These are phyloP conservation scores for Heliconius nattereri DNA, from an alignment of 1,140 invertebrate species.

Conservation along the genomic window DNA sequence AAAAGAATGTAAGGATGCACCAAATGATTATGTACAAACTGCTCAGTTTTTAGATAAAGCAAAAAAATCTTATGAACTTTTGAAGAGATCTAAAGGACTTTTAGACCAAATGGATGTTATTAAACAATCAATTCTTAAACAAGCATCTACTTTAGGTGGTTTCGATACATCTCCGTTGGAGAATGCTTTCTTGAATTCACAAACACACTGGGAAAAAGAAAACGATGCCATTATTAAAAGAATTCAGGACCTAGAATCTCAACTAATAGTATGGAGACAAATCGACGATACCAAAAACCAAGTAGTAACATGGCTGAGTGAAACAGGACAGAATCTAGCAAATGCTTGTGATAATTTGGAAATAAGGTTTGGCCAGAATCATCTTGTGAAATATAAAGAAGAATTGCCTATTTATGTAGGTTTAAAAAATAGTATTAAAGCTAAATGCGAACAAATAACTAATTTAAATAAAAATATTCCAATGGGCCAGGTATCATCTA, in stretches of 20 bases:
- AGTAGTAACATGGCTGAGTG: slow-evolving; percentile 90
- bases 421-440: slow-evolving; percentile 87
- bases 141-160: slow-evolving; percentile 87
- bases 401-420: slow-evolving; percentile 90
- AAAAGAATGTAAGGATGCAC: slow-evolving; percentile 82
- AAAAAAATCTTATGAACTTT: slow-evolving; percentile 87
- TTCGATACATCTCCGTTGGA: slow-evolving; percentile 86
- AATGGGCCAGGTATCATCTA: slow-evolving; percentile 86
- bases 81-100: slow-evolving; percentile 88
- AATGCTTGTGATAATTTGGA: slow-evolving; percentile 89
- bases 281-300: slow-evolving; percentile 93
- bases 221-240: slow-evolving; percentile 86
- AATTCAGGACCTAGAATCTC: slow-evolving; percentile 91
- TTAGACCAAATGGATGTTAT: slow-evolving; percentile 89
- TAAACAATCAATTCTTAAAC: slow-evolving; percentile 86
- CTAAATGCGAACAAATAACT: slow-evolving; percentile 90
- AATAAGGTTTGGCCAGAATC: slow-evolving; percentile 88
- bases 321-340: slow-evolving; percentile 88
- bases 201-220: slow-evolving; percentile 88
- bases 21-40: slow-evolving; percentile 84
- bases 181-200: slow-evolving; percentile 83
- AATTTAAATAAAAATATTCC: slow-evolving; percentile 89
- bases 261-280: slow-evolving; percentile 95
- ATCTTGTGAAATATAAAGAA: slow-evolving; percentile 91
- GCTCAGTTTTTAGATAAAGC: slow-evolving; percentile 86